Conservation (phyloP, 2,888 invertebrate genomes). For the Ectemnius continuus region DNA sequence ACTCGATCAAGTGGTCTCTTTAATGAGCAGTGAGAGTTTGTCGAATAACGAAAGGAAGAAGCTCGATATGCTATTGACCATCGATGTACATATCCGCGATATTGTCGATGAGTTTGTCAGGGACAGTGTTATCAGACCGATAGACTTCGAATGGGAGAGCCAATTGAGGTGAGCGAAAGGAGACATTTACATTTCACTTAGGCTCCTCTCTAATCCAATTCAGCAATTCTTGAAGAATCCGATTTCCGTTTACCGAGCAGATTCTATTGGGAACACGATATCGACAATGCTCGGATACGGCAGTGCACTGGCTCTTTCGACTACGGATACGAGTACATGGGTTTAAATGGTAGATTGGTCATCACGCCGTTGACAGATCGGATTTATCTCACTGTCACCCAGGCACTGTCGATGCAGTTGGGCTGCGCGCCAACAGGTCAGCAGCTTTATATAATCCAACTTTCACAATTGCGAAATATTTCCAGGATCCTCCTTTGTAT, state of each 20-base stretch:
- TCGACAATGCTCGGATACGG: conserved; percentile 88
- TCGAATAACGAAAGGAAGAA: conserved; percentile 90
- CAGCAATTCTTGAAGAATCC: neutral
- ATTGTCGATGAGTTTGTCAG: conserved; percentile 90
- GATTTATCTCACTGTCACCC: conserved; percentile 95
- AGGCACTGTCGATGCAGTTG: conserved; percentile 93
- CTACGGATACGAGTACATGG: conserved; percentile 98
- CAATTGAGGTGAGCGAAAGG: conserved; percentile 83
- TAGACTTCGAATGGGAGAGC: conserved; percentile 96
- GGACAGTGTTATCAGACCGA: conserved; percentile 89
- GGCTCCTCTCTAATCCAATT: neutral
- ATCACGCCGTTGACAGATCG: conserved; percentile 95
- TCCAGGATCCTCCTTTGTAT: no score
- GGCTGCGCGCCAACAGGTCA: conserved; percentile 93
- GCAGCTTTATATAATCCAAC: conserved; percentile 11
- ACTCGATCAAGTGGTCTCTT: conserved; percentile 87
- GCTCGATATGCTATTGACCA: conserved; percentile 92
- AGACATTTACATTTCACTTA: neutral
- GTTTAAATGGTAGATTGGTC: conserved; percentile 92
- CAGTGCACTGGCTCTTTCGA: conserved; percentile 94
- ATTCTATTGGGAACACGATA: conserved; percentile 92
- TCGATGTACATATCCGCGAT: conserved; percentile 95
- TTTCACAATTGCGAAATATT: neutral
- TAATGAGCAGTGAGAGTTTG: conserved; percentile 78
- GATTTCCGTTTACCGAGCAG: conserved; percentile 43